These are phyloP conservation scores for Homalodisca vitripennis DNA, from an alignment of 1,140 invertebrate genomes.

Conservation along the genomic window DNA sequence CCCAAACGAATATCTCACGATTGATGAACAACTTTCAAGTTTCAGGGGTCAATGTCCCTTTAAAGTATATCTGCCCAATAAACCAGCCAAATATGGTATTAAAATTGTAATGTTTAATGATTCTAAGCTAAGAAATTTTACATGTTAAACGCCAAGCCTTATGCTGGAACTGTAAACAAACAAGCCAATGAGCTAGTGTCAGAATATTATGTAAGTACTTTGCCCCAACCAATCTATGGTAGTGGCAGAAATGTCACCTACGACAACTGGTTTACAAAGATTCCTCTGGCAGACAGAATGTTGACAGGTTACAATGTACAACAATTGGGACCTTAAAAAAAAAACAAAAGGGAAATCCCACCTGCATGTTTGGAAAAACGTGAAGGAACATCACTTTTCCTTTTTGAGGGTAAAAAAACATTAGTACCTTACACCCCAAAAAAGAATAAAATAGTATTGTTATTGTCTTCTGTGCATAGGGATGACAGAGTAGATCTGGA, in stretches of 20 bases:
- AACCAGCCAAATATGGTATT: slow-evolving; percentile 1
- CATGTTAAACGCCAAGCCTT: background rate
- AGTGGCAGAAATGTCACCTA: background rate
- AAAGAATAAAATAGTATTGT: background rate
- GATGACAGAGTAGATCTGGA: background rate
- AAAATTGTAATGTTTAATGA: background rate
- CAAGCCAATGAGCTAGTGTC: background rate
- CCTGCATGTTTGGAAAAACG: background rate
- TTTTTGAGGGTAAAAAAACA: background rate
- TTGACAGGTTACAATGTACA: background rate
- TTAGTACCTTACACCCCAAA: background rate
- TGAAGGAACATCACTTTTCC: background rate
- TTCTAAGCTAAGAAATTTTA: background rate
- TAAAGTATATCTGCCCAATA: background rate
- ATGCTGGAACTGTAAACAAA: background rate
- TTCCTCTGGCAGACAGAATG: background rate
- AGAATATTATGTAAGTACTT: background rate
- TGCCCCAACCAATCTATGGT: background rate
- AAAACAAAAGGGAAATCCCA: background rate
- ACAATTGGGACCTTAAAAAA: background rate
- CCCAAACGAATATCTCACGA: background rate
- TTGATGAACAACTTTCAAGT: background rate
- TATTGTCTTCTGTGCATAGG: background rate
- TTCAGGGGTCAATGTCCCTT: slow-evolving; percentile 2
- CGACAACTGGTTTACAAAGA: background rate